phyloP scores from a whole-genome alignment of 2,113 vertebrate genomes.

The cattle (Bos taurus) region ARS-UCD2.0 NC_037336.1:80123001-80123500 shows the following conservation, averaged over 20 bases:
- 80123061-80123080: conserved; percentile 19
- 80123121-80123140: neutral
- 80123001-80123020: neutral
- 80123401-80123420: neutral
- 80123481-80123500: neutral
- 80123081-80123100: neutral
- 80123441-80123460: neutral
- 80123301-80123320: neutral
- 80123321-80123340: neutral
- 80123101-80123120: neutral
- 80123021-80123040: neutral
- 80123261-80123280: neutral
- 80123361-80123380: neutral
- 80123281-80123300: neutral
- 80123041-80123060: neutral
- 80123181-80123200: neutral
- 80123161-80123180: neutral
- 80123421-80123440: neutral
- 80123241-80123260: neutral
- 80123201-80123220: neutral
- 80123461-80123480: neutral
- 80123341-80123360: neutral
- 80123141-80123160: neutral
- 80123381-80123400: neutral
- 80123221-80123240: neutral